Conservation (phyloP, 2,888 invertebrate species). For the Agrotis ipsilon region DNA sequence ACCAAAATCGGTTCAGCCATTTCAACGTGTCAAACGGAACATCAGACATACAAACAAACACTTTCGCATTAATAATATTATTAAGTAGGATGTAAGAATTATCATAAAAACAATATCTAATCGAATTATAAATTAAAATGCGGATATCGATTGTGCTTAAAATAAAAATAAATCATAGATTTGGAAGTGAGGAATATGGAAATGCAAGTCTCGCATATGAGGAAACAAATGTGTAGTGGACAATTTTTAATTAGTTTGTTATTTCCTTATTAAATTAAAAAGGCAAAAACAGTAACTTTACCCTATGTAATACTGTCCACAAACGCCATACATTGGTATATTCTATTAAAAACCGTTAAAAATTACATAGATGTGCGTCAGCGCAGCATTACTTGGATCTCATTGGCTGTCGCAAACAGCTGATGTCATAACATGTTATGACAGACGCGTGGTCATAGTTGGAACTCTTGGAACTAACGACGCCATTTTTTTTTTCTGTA, state of each 20-base stretch:
- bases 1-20: too few species aligned
- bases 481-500: not conserved
- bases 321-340: not conserved
- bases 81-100: not conserved
- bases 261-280: conserved; percentile 6
- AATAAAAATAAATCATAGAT: not conserved
- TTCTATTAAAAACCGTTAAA: not conserved
- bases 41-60: too few species aligned
- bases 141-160: not conserved
- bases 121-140: conserved; percentile 5
- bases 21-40: too few species aligned
- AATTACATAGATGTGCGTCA: conserved; percentile 30
- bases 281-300: not conserved
- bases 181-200: not conserved
- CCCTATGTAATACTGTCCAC: not conserved
- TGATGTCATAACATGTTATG: conserved; percentile 5
- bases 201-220: not conserved
- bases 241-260: not conserved
- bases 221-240: conserved; percentile 2
- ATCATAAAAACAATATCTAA: not conserved
- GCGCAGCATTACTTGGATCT: not conserved
- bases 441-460: not conserved
- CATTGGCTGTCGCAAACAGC: conserved; percentile 13
- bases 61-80: too few species aligned
- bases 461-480: not conserved